These are phyloP conservation scores for Pinctada fucata DNA, from an alignment of 2,888 invertebrate species.

Conservation along the genomic window DNA sequence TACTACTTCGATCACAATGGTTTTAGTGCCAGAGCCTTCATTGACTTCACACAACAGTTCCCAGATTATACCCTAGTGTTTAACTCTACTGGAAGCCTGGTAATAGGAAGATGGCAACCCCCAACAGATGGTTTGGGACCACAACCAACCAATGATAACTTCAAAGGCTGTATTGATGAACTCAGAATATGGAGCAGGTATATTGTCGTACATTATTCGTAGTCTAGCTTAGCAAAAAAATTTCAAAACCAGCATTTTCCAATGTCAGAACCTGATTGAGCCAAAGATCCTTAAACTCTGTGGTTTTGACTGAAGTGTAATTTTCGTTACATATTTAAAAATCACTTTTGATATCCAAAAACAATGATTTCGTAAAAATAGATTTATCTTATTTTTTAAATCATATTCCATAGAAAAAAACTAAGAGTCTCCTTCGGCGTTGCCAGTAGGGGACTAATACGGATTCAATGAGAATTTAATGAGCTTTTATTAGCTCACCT, in stretches of 20 bases:
- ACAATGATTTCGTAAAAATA: no score
- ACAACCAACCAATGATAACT: constrained; percentile 38
- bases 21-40: not conserved
- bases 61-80: constrained; percentile 13
- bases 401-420: no score
- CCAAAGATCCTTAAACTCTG: no score
- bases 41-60: constrained; percentile 15
- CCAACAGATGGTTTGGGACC: constrained; percentile 26
- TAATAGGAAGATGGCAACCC: constrained; percentile 51
- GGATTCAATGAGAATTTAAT: no score
- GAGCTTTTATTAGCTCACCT: no score
- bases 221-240: no score
- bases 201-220: constrained; percentile 3
- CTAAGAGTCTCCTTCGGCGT: no score
- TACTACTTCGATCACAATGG: constrained; percentile 34
- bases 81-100: constrained; percentile 42
- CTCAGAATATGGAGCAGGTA: constrained; percentile 53
- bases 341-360: not conserved
- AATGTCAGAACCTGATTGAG: no score
- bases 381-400: no score
- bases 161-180: constrained; percentile 54
- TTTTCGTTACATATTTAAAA: constrained; percentile 1
- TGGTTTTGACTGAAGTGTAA: constrained; percentile 2
- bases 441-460: no score
- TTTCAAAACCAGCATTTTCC: no score